A percentile compares a stretch with the other conserved stretches of the same genome.
Conservation (phyloP, 1,140 invertebrate species). For the Anastrepha obliqua region DNA sequence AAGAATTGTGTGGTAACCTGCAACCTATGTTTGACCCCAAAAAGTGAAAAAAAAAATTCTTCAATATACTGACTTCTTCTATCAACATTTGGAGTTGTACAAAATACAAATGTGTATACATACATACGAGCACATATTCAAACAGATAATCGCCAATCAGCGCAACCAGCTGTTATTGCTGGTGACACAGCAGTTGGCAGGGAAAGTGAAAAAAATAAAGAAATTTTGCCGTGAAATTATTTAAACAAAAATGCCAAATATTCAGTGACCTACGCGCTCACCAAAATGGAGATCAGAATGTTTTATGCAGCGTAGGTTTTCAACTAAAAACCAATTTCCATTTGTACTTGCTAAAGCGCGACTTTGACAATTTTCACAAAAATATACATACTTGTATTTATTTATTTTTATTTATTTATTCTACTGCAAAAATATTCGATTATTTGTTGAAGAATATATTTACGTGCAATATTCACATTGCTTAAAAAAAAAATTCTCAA, state of each 20-base stretch:
- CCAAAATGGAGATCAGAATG: too few species aligned
- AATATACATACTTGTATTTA: neutral
- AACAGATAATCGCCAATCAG: conserved; percentile 5
- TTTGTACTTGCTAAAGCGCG: neutral
- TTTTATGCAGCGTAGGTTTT: too few species aligned
- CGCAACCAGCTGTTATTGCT: neutral
- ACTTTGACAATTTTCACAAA: conserved; percentile 22
- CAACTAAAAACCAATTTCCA: neutral
- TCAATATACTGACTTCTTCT: conserved; percentile 11
- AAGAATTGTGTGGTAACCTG: neutral
- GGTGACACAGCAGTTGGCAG: too few species aligned
- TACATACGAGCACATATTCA: neutral
- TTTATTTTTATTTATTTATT: neutral
- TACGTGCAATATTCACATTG: neutral
- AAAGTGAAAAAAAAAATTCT: neutral
- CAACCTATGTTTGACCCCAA: neutral
- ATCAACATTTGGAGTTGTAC: neutral
- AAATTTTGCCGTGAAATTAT: too few species aligned
- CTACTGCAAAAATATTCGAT: conserved; percentile 3
- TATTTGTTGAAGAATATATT: conserved; percentile 30
- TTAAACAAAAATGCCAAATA: too few species aligned
- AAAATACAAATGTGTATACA: neutral
- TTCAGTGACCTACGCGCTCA: too few species aligned
- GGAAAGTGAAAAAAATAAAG: too few species aligned
- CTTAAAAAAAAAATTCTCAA: neutral